Base-by-base conservation (phyloP, 2,113 vertebrate species). In the Entomyzon cyanotis region DNA sequence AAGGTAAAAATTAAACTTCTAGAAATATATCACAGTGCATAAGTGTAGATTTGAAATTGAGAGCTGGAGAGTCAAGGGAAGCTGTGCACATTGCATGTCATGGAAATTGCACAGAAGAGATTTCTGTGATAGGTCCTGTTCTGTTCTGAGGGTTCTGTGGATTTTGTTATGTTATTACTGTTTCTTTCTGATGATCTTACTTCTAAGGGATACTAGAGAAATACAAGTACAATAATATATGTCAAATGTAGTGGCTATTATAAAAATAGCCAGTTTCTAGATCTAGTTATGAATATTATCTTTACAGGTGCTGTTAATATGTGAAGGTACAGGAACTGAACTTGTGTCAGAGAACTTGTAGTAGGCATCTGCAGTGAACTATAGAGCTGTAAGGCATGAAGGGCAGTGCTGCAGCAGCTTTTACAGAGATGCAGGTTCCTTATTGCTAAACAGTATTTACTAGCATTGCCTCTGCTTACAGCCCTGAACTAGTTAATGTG, bases 401-500 rank as follows among this genome's bases (percentile, higher is more conserved):
- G 0, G 2, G 27, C 50, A 15, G 25, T 12, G 27, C 21, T 33
- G 69, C 65, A 70, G 49, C n/a, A 55, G 19, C 21, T 60, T 27
- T 25, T 19, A 23, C 3, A 13, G 49, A 79, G 33, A 50, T 84
- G n/a, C 41, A 65, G 15, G 31, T 83, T 84, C 53, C 21, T 69
- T 47, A 70, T 49, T 50, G 21, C 39, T 15, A 10, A 85, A 50
- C 39, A 37, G 1, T 21, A 18, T 90, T 81, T 83, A 18, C 19
- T 73, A 28, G 35, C 52, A 31, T n/a, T 31, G 30, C 60, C 17
- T 83, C 12, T 5, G 65, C 89, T 73, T 82, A 50, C 12, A 89
- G 96, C 80, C 94, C 84, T 84, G 97, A 97, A 93, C 68, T 85
- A 94, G 95, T 98, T 97, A 97, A 97, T 37, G 37, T 77, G 68